A percentile compares a stretch with the other conserved stretches of the same genome.
phyloP scores from a whole-genome alignment of 2,797 vertebrate species.

The Dallia pectoralis region DNA sequence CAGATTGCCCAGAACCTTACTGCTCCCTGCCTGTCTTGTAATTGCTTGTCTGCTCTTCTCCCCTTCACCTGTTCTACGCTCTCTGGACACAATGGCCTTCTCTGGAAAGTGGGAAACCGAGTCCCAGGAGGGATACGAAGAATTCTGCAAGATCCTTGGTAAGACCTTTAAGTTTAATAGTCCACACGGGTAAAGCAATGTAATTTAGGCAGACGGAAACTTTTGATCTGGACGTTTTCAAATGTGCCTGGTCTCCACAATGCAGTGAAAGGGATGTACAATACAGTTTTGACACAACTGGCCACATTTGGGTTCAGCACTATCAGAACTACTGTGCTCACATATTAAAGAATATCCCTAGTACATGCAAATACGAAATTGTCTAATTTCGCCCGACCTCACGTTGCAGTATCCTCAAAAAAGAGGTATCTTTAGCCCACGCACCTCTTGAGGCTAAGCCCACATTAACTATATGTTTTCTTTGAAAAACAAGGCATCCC shows the following conservation, averaged over 20 bases:
- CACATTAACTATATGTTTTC: not conserved
- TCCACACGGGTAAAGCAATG: not conserved
- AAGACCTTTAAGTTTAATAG: slow-evolving; percentile 50
- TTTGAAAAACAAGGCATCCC: slow-evolving; percentile 72
- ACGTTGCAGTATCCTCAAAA: no score
- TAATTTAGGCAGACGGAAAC: not conserved
- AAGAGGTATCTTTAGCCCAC: no score
- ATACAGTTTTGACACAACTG: not conserved
- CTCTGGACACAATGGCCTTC: slow-evolving; percentile 79
- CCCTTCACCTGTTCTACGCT: slow-evolving; percentile 37
- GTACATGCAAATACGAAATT: not conserved
- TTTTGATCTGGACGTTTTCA: not conserved
- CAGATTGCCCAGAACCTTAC: slow-evolving; percentile 51
- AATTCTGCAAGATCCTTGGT: slow-evolving; percentile 88
- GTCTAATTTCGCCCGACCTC: not conserved
- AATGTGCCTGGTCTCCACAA: not conserved
- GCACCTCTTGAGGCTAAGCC: no score
- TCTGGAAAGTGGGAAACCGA: slow-evolving; percentile 87
- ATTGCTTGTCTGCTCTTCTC: slow-evolving; percentile 34
- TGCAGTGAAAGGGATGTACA: not conserved
- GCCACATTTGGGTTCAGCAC: not conserved
- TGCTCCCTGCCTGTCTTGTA: slow-evolving; percentile 50
- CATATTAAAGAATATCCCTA: not conserved
- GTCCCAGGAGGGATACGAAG: slow-evolving; percentile 87
- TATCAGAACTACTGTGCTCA: not conserved